Evolutionary conservation across 2,113 vertebrate genomes (phyloP).

Genomic region (Gallinago paraguaiae): DNA sequence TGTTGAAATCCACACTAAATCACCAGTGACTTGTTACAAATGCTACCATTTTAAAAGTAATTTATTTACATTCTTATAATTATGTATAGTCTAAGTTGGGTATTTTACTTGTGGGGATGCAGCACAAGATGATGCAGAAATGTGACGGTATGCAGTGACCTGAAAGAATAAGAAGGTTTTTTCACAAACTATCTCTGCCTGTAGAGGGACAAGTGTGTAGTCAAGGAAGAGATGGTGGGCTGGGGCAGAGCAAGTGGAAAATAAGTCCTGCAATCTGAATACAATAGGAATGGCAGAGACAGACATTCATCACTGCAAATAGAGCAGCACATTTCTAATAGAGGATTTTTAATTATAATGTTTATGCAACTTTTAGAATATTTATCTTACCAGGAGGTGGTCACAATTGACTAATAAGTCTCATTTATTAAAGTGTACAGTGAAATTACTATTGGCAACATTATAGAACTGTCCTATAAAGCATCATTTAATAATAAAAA

Average conservation of each 20-base stretch:
- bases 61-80: not conserved
- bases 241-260: not conserved
- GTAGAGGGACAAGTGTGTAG: not conserved
- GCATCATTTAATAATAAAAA: not conserved
- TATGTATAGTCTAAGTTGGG: not conserved
- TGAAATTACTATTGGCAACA: not conserved
- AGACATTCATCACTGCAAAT: not conserved
- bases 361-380: not conserved
- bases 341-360: not conserved
- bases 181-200: not conserved
- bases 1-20: not conserved
- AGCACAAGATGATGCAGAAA: not conserved
- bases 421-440: not conserved
- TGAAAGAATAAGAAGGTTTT: not conserved
- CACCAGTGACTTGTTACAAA: not conserved
- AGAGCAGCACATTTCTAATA: not conserved
- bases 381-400: not conserved
- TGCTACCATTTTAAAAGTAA: not conserved
- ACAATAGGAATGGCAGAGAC: not conserved
- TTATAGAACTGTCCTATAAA: not conserved
- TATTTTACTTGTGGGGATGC: not conserved
- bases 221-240: not conserved
- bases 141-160: not conserved
- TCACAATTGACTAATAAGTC: not conserved
- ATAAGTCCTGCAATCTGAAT: not conserved